Evolutionary conservation across 1,140 invertebrate genomes (phyloP).

Genomic region (Drosophila navojoa): DNA sequence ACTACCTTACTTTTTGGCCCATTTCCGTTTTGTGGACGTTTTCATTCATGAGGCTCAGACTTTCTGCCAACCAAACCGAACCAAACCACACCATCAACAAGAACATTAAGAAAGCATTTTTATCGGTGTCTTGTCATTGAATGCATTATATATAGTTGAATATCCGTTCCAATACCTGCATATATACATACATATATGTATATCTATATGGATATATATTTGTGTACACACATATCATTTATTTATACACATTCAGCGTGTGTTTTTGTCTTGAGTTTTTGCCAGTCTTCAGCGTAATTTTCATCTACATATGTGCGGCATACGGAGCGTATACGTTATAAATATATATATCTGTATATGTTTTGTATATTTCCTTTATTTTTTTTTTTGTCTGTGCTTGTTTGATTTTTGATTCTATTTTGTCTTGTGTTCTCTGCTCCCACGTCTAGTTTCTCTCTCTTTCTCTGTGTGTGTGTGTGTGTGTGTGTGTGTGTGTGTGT

Average conservation of each 20-base stretch:
- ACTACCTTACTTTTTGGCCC: slow-evolving; percentile 11
- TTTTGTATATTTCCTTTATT: not conserved
- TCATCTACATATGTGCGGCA: slow-evolving; percentile 52
- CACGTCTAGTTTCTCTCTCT: slow-evolving; percentile 27
- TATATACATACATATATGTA: slow-evolving; percentile 13
- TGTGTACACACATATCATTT: slow-evolving; percentile 38
- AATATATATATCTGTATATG: slow-evolving; percentile 5
- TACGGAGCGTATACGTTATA: slow-evolving; percentile 61
- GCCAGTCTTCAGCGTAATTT: slow-evolving; percentile 36
- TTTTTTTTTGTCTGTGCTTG: slow-evolving; percentile 24
- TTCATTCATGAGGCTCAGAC: slow-evolving; percentile 45
- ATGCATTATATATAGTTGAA: slow-evolving; percentile 38
- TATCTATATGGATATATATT: slow-evolving; percentile 3
- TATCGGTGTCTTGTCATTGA: slow-evolving; percentile 39
- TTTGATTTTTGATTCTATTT: slow-evolving; percentile 49
- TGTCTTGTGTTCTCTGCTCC: slow-evolving; percentile 13
- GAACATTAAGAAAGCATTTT: slow-evolving; percentile 24
- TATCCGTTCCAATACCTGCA: slow-evolving; percentile 25
- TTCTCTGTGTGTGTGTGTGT: not conserved
- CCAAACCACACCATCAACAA: too few relatives aligned
- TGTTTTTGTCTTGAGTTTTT: slow-evolving; percentile 30
- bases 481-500: not conserved
- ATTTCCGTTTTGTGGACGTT: slow-evolving; percentile 5
- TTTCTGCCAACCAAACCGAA: not conserved
- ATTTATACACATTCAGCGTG: slow-evolving; percentile 46